Evolutionary conservation across 2,113 vertebrate genomes (phyloP), one percentile per base, ranked within the genome.

Genomic region (human (Homo sapiens)): DNA sequence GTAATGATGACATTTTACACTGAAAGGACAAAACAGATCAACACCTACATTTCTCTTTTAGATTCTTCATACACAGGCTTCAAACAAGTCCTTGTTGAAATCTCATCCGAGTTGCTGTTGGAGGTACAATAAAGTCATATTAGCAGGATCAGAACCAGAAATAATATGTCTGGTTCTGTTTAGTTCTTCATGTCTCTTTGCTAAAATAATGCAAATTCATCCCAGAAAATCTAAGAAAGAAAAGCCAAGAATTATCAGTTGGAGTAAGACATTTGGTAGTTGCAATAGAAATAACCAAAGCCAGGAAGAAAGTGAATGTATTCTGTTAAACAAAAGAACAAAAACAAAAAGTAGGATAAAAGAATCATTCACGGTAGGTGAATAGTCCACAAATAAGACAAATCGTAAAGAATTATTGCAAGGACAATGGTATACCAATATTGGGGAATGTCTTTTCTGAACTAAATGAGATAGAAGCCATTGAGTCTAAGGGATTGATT

Each of bases 31-130:
- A 85, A 78, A 32, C 2, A 81, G 78, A 81, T n/a, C 13, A 94
- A 86, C 11, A 0, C 85, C 73, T 32, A 12, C 23, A 13, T n/a
- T n/a, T 89, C 78, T 92, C 40, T 93, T 88, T 92, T 78, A 11
- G n/a, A 52, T 83, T 91, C n/a, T 11, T 9, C 35, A 40, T 8
- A 82, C 22, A 16, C 22, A 32, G 45, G 27, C 35, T 92, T 86
- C n/a, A 61, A 86, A 73, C 14, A 32, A 78, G 59, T 76, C 48
- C 17, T 92, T 66, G 68, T 61, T 76, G 76, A 88, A 88, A 82
- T 83, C 86, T 90, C 87, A 97, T 92, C 90, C 70, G 55, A 88
- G 83, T 59, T 70, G 40, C 66, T 92, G 25, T 80, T 81, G 45
- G 61, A 89, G 48, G 35, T 43, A 86, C 30, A n/a, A 32, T 13